These are phyloP conservation scores for Rhipidura dahli DNA, from an alignment of 2,113 vertebrate genomes.

Conservation along the genomic window DNA sequence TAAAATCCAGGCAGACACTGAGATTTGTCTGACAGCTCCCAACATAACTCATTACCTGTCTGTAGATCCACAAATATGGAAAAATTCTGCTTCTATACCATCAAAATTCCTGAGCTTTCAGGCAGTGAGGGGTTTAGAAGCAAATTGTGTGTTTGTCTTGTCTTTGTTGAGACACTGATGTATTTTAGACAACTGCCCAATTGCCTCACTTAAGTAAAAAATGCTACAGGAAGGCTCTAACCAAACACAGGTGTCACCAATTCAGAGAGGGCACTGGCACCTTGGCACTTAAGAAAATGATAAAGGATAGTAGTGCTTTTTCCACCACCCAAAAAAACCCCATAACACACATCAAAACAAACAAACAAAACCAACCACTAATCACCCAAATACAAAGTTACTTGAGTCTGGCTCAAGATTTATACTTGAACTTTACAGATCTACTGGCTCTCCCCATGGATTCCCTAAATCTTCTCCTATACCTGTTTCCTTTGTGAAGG, in stretches of 20 bases:
- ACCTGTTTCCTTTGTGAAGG: not conserved
- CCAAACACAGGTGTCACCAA: not conserved
- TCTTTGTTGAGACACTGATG: not conserved
- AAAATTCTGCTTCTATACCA: not conserved
- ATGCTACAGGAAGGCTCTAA: not conserved
- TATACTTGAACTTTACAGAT: not conserved
- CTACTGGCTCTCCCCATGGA: fast-evolving
- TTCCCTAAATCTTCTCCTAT: not conserved
- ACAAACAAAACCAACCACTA: not conserved
- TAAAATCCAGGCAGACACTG: not conserved
- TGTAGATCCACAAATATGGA: not conserved
- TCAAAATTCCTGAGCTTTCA: not conserved
- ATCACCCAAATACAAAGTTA: not conserved
- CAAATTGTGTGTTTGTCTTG: not conserved
- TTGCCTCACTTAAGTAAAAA: not conserved
- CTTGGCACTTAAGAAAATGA: not conserved
- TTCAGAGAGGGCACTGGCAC: not conserved
- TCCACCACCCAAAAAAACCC: fast-evolving
- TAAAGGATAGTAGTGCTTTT: not conserved
- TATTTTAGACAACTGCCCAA: not conserved
- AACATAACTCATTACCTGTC: fast-evolving
- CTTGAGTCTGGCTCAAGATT: not conserved
- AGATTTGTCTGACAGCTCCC: not conserved
- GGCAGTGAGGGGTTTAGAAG: not conserved
- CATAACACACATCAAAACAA: not conserved